A percentile compares a stretch with the other conserved stretches of the same genome.
Evolutionary conservation across 2,113 vertebrate species (phyloP).

Genomic region (Melanerpes formicivorus): DNA sequence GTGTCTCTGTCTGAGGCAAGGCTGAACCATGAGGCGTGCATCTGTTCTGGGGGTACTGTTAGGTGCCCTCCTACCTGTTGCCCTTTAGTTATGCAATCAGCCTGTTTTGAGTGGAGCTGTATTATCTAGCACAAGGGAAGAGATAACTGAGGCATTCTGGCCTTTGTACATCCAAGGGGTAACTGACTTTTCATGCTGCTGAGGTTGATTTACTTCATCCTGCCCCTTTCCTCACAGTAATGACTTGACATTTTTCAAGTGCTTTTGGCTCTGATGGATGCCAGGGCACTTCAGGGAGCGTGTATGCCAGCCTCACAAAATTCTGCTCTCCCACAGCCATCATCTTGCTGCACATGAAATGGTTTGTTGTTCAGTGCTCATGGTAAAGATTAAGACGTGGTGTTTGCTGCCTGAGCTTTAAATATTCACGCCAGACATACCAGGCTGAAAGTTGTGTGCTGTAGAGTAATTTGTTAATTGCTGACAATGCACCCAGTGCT

Average conservation of each 20-base stretch:
- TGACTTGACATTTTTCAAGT: constrained; percentile 66
- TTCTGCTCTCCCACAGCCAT: not conserved
- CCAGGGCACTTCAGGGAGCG: constrained; percentile 1
- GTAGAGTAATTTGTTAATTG: constrained; percentile 5
- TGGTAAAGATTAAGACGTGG: not conserved
- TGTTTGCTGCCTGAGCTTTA: not conserved
- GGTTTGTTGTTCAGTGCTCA: not conserved
- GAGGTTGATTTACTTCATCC: not conserved
- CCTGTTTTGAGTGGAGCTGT: constrained; percentile 40
- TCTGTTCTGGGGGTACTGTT: constrained; percentile 4
- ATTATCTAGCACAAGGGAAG: constrained; percentile 35
- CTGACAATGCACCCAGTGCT: not conserved
- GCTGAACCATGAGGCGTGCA: not conserved
- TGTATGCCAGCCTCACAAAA: not conserved
- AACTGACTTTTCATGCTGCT: constrained; percentile 4
- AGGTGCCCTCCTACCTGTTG: constrained; percentile 65
- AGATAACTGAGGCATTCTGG: constrained; percentile 50
- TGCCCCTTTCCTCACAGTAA: constrained; percentile 31
- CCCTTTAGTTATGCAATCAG: constrained; percentile 50
- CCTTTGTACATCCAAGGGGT: constrained; percentile 46
- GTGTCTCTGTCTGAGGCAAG: not conserved
- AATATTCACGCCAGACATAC: not conserved
- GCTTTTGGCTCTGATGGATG: constrained; percentile 38
- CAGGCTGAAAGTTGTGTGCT: not conserved
- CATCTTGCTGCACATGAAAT: not conserved